Percentiles rank a stretch among this genome's conserved stretches.
Conservation (phyloP, 1,140 invertebrate species). For the Diorhabda sublineata region DNA sequence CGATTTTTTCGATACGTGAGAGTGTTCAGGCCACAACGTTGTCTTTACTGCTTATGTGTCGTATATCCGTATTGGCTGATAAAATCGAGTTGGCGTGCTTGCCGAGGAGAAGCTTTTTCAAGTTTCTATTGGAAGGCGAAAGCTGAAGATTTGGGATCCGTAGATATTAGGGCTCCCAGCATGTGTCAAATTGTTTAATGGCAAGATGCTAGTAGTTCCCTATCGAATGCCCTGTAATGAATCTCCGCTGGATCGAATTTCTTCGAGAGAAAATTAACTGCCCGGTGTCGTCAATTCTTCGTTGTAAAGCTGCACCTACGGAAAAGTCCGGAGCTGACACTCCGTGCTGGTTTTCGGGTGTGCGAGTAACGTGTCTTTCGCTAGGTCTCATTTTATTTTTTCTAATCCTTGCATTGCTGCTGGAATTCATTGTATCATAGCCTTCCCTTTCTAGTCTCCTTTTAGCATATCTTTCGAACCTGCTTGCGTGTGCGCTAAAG, state of each 20-base stretch:
- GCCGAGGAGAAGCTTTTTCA: conserved; percentile 24
- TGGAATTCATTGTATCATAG: conserved; percentile 38
- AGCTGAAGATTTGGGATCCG: conserved; percentile 30
- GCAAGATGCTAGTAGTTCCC: too few relatives aligned
- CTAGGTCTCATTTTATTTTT: conserved; percentile 20
- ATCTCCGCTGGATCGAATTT: conserved; percentile 36
- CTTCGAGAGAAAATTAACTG: conserved; percentile 47
- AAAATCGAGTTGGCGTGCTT: conserved; percentile 36
- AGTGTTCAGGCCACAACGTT: conserved; percentile 40
- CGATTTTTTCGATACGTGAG: conserved; percentile 33
- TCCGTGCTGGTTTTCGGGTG: conserved; percentile 30
- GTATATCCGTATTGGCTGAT: conserved; percentile 43
- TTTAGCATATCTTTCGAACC: conserved; percentile 26
- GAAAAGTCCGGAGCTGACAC: conserved; percentile 28
- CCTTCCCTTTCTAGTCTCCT: conserved; percentile 14
- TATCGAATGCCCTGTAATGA: too few relatives aligned
- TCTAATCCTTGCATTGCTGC: conserved; percentile 41
- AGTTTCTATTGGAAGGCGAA: background rate
- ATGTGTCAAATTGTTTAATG: too few relatives aligned
- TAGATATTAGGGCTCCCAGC: conserved; percentile 33
- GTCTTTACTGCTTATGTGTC: conserved; percentile 38
- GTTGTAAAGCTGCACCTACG: conserved; percentile 38
- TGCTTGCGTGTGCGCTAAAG: conserved; percentile 30
- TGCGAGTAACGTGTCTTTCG: conserved; percentile 22
- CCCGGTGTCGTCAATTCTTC: conserved; percentile 29